phyloP scores from a whole-genome alignment of 1,140 invertebrate genomes.

The Geopemphigus sp. region DNA sequence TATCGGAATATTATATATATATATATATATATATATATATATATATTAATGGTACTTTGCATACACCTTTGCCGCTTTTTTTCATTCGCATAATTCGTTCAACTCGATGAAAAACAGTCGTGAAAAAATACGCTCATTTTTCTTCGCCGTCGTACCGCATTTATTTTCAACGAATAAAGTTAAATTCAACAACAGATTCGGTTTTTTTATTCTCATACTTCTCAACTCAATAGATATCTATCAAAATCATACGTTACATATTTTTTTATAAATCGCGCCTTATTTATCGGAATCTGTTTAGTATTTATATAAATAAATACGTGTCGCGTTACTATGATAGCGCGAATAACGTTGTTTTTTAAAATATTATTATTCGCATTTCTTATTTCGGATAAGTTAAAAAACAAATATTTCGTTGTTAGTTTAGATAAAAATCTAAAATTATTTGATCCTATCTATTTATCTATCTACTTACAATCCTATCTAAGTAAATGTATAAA shows the following conservation, averaged over 20 bases:
- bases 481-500: too few relatives aligned
- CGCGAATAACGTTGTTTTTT: too few relatives aligned
- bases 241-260: neutral
- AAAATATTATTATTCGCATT: too few relatives aligned
- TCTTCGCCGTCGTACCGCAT: neutral
- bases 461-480: too few relatives aligned
- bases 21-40: too few relatives aligned
- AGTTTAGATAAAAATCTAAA: too few relatives aligned
- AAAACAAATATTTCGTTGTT: too few relatives aligned
- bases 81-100: neutral
- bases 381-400: too few relatives aligned
- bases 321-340: too few relatives aligned
- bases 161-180: neutral
- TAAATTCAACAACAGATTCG: neutral
- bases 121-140: neutral
- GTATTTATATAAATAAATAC: too few relatives aligned
- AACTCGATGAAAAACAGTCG: neutral
- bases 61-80: neutral
- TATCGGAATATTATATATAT: too few relatives aligned
- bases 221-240: neutral
- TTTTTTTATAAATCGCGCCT: neutral
- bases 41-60: conserved; percentile 8
- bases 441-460: too few relatives aligned
- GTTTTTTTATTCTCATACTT: neutral
- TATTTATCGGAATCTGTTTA: neutral